A percentile compares a stretch with the other conserved stretches of the same genome.
Evolutionary conservation across 30 jellyfish, hydroid and myxozoan genomes (phyloP).

Genomic region (Turritopsis rubra): DNA sequence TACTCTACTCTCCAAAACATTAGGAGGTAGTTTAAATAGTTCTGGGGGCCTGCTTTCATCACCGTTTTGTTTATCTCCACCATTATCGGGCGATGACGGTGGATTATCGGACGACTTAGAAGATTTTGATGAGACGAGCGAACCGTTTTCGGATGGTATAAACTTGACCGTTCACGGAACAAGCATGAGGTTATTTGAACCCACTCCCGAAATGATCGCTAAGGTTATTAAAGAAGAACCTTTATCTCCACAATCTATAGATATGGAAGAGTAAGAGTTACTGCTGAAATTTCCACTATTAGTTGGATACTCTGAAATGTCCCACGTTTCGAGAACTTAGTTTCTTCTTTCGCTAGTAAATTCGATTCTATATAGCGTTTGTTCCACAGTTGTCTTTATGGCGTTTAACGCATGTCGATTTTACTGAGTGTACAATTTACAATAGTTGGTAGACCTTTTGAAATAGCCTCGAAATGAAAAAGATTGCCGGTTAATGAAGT

Average conservation of each 20-base stretch:
- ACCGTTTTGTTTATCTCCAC: constrained; percentile 91
- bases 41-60: constrained; percentile 64
- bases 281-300: no score
- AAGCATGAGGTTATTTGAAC: constrained; percentile 72
- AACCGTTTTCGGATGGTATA: constrained; percentile 70
- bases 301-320: neutral
- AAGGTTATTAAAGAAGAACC: constrained; percentile 69
- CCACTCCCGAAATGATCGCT: constrained; percentile 36
- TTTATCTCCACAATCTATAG: constrained; percentile 46
- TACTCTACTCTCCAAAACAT: constrained; percentile 28
- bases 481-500: neutral
- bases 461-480: neutral
- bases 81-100: constrained; percentile 47
- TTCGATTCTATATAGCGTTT: neutral
- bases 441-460: neutral
- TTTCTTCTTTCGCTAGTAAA: neutral
- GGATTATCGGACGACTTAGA: constrained; percentile 22
- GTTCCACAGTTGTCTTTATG: neutral
- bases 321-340: neutral
- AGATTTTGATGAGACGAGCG: constrained; percentile 53
- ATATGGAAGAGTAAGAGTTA: neutral
- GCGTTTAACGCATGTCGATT: no score
- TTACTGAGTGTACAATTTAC: no score
- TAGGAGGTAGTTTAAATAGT: constrained; percentile 31
- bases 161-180: constrained; percentile 79